Percentiles rank a stretch among this genome's conserved stretches.
Evolutionary conservation across 2,797 vertebrate genomes (phyloP).

Genomic region (Pseudocheirus occidentalis): DNA sequence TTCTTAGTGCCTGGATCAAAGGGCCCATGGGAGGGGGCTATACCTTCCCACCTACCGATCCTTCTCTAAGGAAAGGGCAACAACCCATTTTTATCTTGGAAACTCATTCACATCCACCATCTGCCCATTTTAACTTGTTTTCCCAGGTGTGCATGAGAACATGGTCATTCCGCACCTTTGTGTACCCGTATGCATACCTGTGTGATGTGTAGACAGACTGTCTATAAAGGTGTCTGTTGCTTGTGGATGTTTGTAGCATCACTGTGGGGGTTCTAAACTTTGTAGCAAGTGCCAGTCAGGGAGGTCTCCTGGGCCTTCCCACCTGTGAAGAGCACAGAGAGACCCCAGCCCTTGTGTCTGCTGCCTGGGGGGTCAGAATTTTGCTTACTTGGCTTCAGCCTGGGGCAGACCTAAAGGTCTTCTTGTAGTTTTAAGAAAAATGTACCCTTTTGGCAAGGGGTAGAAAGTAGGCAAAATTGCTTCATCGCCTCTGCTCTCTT

Average conservation of each 20-base stretch:
- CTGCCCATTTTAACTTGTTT: conserved; percentile 30
- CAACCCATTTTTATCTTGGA: conserved; percentile 14
- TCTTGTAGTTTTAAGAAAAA: neutral
- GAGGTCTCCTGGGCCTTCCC: neutral
- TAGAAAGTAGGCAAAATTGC: neutral
- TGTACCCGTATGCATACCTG: neutral
- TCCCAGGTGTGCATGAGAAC: neutral
- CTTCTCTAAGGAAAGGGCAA: neutral
- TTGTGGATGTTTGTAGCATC: neutral
- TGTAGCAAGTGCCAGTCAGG: accelerated
- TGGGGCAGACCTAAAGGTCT: neutral
- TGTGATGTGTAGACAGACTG: neutral
- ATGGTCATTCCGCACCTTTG: neutral
- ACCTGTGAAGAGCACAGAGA: neutral
- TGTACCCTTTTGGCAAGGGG: conserved; percentile 2
- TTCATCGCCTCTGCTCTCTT: neutral
- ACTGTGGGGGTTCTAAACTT: neutral
- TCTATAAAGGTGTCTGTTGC: neutral
- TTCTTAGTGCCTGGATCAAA: neutral
- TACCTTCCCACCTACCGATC: neutral
- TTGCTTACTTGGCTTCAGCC: neutral
- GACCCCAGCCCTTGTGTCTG: neutral
- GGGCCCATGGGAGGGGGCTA: conserved; percentile 3
- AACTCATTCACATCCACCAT: conserved; percentile 16
- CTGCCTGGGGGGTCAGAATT: neutral